phyloP scores from a whole-genome alignment of 2,113 vertebrate species.

The Myodes glareolus region DNA sequence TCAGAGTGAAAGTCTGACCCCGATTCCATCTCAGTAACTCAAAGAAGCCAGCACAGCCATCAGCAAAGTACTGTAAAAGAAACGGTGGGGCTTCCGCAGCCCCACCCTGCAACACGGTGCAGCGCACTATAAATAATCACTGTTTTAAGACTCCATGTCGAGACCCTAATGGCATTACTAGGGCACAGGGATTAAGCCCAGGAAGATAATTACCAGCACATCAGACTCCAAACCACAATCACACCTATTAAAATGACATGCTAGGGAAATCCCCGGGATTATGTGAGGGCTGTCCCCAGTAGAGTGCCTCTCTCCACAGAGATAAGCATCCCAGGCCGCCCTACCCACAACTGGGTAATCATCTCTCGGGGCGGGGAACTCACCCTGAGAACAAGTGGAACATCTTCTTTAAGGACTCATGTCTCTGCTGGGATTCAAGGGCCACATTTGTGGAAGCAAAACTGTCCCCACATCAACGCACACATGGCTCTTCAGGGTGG shows the following conservation, averaged over 20 bases:
- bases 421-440: fast-evolving
- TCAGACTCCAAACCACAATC: slow-evolving; percentile 72
- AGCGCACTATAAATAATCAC: slow-evolving; percentile 65
- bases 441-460: not conserved
- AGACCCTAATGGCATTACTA: slow-evolving; percentile 61
- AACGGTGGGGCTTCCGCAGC: not conserved
- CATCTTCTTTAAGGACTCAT: not conserved
- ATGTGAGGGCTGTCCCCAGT: not conserved
- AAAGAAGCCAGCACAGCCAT: slow-evolving; percentile 69
- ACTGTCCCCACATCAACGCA: not conserved
- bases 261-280: not conserved
- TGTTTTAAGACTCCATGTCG: slow-evolving; percentile 63
- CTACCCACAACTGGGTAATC: not conserved
- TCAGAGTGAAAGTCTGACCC: not conserved
- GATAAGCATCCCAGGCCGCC: not conserved
- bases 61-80: slow-evolving; percentile 40
- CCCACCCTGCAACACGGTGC: not conserved
- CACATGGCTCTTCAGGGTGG: fast-evolving
- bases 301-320: slow-evolving; percentile 24
- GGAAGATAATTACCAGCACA: slow-evolving; percentile 81
- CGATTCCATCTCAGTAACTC: slow-evolving; percentile 2
- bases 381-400: not conserved
- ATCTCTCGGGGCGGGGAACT: not conserved
- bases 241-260: slow-evolving; percentile 66
- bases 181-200: slow-evolving; percentile 77